Evolutionary conservation across 2,113 vertebrate species (phyloP), one percentile per base, ranked within the genome.

Genomic region (Eclectus roratus): DNA sequence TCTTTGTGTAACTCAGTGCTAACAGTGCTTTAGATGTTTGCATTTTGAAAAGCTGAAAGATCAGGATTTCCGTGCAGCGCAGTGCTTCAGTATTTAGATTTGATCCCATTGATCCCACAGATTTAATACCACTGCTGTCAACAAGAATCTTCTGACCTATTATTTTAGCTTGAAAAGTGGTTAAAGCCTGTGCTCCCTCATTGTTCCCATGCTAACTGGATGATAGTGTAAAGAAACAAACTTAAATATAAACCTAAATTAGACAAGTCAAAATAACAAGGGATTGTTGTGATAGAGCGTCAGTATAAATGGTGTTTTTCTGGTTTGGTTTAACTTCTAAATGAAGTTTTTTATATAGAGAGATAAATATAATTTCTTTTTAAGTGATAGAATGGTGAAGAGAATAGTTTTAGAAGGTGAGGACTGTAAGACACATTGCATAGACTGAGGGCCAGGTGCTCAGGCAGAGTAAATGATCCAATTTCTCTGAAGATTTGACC

Each of bases 21-120:
- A 44, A 25, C 23, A 37, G 3, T 1, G 2, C 7, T 76, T 78
- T 33, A 72, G 23, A 10, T 2, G 19, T 24, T 21, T n/a, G 65
- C 29, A 5, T 66, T 90, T 70, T 61, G 52, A 53, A 68, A 80
- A 55, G 31, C 63, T 52, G 41, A 31, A 52, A 52, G 3, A 20
- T 55, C 8, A 47, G 41, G 18, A 39, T 80, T 76, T 85, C 1
- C 0, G 0, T 13, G 56, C 56, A 49, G 47, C 68, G 21, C 15
- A 74, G 24, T 16, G n/a, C 56, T 13, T 58, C 18, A 25, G 10
- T 52, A 25, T 33, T 83, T 70, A 25, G 9, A 20, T 66, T 77
- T 83, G 63, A 41, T 72, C 16, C 37, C 37, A 37, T 37, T 37
- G 37, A 37, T 37, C 37, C 37, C 37, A 37, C 37, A 37, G 37